A percentile compares a stretch with the other conserved stretches of the same genome.
phyloP scores from a whole-genome alignment of 2,797 vertebrate species.

The Limosa lapponica region DNA sequence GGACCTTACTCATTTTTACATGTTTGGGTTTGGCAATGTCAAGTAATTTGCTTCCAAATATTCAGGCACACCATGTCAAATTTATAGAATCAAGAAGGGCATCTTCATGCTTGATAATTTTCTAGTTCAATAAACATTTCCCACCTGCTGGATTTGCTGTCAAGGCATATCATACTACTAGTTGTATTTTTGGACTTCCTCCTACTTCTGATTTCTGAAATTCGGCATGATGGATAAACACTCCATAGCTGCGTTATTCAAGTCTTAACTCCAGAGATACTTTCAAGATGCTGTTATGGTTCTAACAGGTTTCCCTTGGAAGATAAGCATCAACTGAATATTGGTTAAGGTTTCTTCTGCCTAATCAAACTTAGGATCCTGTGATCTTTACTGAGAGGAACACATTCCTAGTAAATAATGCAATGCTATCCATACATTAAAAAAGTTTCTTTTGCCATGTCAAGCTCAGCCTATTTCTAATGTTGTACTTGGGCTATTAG shows the following conservation, averaged over 20 bases:
- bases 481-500: neutral
- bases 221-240: neutral
- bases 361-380: neutral
- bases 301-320: neutral
- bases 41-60: neutral
- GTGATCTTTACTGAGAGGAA: neutral
- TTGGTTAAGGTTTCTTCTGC: neutral
- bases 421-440: neutral
- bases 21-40: neutral
- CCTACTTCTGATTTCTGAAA: neutral
- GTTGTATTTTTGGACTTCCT: neutral
- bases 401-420: neutral
- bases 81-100: neutral
- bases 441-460: neutral
- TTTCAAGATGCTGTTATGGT: neutral
- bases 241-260: neutral
- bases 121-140: neutral
- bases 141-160: neutral
- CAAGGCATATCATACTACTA: neutral
- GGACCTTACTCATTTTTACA: neutral
- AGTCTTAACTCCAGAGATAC: neutral
- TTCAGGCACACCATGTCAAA: neutral
- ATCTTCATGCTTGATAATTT: neutral
- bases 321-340: neutral
- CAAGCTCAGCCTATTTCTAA: neutral